A percentile compares a stretch with the other conserved stretches of the same genome.
These are phyloP conservation scores for Oryzias melastigma DNA, from an alignment of 2,113 vertebrate genomes.

Conservation along the genomic window DNA sequence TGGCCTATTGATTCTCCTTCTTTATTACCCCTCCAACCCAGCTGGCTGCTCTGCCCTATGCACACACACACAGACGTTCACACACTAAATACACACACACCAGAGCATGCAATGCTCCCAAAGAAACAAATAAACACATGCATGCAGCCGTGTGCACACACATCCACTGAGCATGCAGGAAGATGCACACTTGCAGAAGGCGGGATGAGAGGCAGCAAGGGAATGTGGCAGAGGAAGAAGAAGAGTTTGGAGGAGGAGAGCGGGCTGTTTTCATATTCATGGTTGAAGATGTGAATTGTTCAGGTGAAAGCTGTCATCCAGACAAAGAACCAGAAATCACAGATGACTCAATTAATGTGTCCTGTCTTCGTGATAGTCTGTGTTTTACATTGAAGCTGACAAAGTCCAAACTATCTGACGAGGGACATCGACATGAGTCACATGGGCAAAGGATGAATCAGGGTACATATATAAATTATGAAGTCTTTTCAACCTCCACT, in stretches of 20 bases:
- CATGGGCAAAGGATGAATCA: constrained; percentile 60
- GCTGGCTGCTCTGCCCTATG: constrained; percentile 94
- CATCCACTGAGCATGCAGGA: constrained; percentile 45
- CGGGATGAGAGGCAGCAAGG: constrained; percentile 23
- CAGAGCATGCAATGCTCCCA: constrained; percentile 18
- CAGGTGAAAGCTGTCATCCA: background rate
- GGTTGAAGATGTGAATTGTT: constrained; percentile 25
- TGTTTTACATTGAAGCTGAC: constrained; percentile 55
- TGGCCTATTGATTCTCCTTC: constrained; percentile 99
- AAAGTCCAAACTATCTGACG: constrained; percentile 53
- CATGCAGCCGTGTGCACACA: constrained; percentile 37
- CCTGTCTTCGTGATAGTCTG: constrained; percentile 42
- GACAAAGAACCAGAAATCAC: background rate
- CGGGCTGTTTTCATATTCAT: constrained; percentile 23
- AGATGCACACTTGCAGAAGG: constrained; percentile 38
- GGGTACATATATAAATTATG: background rate
- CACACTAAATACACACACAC: constrained; percentile 48
- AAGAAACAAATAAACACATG: constrained; percentile 54
- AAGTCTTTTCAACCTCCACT: too few relatives aligned
- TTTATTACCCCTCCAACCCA: constrained; percentile 99
- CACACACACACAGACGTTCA: constrained; percentile 29
- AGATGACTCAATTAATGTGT: constrained; percentile 58
- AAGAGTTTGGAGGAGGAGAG: constrained; percentile 22
- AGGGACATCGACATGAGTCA: constrained; percentile 60
- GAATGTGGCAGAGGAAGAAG: constrained; percentile 27